Conservation (phyloP, 2,113 vertebrate genomes). For the Centropus bengalensis region DNA sequence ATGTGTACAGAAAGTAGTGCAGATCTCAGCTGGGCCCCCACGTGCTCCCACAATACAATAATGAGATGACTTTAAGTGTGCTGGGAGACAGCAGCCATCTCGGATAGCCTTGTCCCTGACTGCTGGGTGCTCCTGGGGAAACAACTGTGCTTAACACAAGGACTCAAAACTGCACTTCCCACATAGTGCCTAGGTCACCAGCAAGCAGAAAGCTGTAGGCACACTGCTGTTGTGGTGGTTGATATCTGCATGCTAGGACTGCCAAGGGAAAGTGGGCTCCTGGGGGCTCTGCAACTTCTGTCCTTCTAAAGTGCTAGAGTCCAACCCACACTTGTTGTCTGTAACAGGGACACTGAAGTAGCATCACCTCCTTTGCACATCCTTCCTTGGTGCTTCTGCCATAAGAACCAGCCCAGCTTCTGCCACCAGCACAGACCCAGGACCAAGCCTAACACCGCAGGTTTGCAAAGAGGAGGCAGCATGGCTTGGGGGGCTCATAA, state of each 20-base stretch:
- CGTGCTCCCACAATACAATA: fast-evolving
- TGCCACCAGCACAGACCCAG: fast-evolving
- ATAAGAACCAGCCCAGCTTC: no score
- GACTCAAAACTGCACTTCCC: neutral
- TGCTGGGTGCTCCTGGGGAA: neutral
- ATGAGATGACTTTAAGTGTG: fast-evolving
- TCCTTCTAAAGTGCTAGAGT: neutral
- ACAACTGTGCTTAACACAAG: neutral
- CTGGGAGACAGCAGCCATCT: neutral
- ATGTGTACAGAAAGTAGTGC: neutral
- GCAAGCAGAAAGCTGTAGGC: neutral
- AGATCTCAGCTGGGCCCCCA: neutral
- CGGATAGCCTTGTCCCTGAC: neutral
- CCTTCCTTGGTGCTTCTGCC: neutral
- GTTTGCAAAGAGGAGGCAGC: neutral
- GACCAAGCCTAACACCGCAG: neutral
- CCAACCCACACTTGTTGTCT: neutral
- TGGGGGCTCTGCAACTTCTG: neutral
- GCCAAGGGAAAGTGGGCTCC: neutral
- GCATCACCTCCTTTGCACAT: neutral
- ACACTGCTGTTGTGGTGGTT: fast-evolving
- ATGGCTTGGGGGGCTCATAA: fast-evolving
- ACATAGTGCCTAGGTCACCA: neutral
- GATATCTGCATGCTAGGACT: neutral
- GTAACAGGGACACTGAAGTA: neutral